phyloP scores from a whole-genome alignment of 2,888 invertebrate genomes.

The Dinocampus coccinellae region DNA sequence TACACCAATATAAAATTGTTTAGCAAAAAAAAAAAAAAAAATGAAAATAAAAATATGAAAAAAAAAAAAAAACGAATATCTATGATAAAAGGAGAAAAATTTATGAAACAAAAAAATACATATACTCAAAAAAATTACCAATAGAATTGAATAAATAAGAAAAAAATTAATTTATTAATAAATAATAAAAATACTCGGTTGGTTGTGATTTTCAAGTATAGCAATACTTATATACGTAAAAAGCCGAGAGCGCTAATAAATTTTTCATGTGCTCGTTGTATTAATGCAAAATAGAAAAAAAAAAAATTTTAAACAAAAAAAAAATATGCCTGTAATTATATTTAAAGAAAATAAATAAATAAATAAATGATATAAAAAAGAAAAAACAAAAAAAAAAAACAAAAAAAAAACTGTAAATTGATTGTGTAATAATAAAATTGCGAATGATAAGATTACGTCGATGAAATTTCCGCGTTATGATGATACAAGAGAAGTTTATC shows the following conservation, averaged over 20 bases:
- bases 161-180: constrained; percentile 22
- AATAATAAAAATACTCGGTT: constrained; percentile 60
- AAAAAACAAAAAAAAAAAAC: neutral
- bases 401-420: neutral
- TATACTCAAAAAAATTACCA: too few species aligned
- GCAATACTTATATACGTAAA: constrained; percentile 54
- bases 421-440: neutral
- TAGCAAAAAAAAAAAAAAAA: neutral
- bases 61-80: constrained; percentile 14
- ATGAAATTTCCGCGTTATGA: neutral
- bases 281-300: constrained; percentile 34
- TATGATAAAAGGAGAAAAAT: too few species aligned
- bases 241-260: constrained; percentile 8
- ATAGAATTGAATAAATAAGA: constrained; percentile 2
- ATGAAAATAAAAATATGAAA: constrained; percentile 17
- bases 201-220: constrained; percentile 68
- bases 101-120: too few species aligned
- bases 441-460: neutral
- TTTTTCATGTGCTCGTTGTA: constrained; percentile 6
- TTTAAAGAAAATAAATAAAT: neutral
- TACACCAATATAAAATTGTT: neutral
- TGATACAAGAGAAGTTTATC: neutral
- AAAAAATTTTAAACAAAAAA: constrained; percentile 23
- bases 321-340: constrained; percentile 28
- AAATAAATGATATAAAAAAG: neutral